A percentile compares a stretch with the other conserved stretches of the same genome.
These are phyloP conservation scores for Myotis yumanensis DNA, from an alignment of 2,113 vertebrate species.

Conservation along the genomic window DNA sequence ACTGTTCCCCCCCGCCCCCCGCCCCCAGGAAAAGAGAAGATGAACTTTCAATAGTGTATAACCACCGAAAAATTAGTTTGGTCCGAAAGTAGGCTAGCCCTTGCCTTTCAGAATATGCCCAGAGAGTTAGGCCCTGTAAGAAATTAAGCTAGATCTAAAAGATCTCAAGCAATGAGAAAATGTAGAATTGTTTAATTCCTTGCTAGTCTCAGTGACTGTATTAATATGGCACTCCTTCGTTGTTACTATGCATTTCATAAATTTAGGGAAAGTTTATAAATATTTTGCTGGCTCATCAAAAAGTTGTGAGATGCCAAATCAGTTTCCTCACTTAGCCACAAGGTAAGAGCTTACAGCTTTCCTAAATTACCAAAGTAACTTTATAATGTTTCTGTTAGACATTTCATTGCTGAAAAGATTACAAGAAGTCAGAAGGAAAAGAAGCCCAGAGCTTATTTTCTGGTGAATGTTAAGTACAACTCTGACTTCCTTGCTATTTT, in stretches of 20 bases:
- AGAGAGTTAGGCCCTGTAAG: neutral
- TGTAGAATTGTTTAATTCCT: neutral
- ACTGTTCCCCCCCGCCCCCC: neutral
- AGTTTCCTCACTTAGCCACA: neutral
- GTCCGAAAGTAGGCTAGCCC: neutral
- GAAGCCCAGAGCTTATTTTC: neutral
- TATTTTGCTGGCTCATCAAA: slow-evolving; percentile 2
- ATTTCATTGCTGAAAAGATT: neutral
- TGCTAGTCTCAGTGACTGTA: neutral
- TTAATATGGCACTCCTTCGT: neutral
- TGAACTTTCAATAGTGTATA: neutral
- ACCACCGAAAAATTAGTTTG: neutral
- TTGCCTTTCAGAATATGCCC: neutral
- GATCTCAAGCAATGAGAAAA: neutral
- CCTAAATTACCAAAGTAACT: neutral
- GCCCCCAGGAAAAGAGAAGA: neutral
- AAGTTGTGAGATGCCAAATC: neutral
- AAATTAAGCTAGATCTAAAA: slow-evolving; percentile 17
- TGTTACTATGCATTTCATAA: neutral
- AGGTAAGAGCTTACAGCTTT: neutral
- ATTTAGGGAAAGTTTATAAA: neutral
- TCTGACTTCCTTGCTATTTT: neutral
- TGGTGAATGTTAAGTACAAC: neutral
- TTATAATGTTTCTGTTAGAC: neutral
- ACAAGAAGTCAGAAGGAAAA: neutral